Base-by-base conservation (phyloP, 64 coral and sea anemone species). In the Dendrophyllia cribrosa region DNA sequence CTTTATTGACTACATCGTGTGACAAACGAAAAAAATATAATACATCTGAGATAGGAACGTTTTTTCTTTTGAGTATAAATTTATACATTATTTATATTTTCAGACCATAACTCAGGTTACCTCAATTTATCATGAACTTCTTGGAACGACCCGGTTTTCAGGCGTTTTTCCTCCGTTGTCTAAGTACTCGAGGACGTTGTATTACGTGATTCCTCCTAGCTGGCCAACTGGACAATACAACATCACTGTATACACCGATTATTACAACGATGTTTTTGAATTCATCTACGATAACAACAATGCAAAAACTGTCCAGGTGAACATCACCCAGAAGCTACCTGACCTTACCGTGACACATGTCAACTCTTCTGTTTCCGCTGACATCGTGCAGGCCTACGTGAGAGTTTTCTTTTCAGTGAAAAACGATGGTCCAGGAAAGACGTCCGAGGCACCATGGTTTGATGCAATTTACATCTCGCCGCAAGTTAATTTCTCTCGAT, bases 261-360 rank as follows among this genome's bases (percentile, higher is more conserved):
- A 92, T 68, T 59, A 76, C 14, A 70, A 93, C 19, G 14, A 85
- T 51, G 86, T 96, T 34, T 96, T 96, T 72, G 94, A 93, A 43
- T 96, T 83, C 25, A 88, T 71, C 26, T 85, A 9, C 43, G 59
- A 93, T 25, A 58, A 92, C 22, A 96, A 96, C 24, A 96, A 96
- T 44, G 55, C 66, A 19, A 92, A 59, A 89, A 75, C 87, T 21
- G 79, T 59, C 9, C 76, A 72, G 43, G 59, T 92, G 19, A 92
- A 70, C 26, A 81, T 96, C 59, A 77, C 59, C 7, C 89, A 92
- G 45, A 19, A 50, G 14, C 56, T 96, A 51, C 94, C 94, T 12
- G 90, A 96, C 59, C 88, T 96, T 20, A 66, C 75, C 63, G 70
- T 92, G 1, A 87, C 58, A 70, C 58, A 82, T 50, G 84, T 96